Base-by-base conservation (phyloP, 2,888 invertebrate genomes). In the Brachyptera risi region DNA sequence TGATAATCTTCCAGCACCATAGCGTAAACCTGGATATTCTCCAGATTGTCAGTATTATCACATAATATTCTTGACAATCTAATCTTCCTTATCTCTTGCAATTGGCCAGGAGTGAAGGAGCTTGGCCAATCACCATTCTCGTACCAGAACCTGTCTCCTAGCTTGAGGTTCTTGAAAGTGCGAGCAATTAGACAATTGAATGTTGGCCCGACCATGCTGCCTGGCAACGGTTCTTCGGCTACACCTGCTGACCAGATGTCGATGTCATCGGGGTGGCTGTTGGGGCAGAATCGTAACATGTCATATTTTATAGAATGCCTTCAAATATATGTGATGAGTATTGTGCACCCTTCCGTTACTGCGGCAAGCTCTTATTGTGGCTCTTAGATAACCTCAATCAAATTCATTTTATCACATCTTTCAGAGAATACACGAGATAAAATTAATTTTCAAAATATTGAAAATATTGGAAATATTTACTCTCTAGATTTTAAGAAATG, bases 141-240 rank as follows among this genome's bases (percentile, higher is more conserved):
- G 67, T 78, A 80, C 78, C 79, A 81, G 68, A 78, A 80, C 49
- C 80, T 68, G 69, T 80, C 80, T 3, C 79, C 80, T 47, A 70
- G 68, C 61, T 77, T 72, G 24, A 79, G 68, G 63, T 75, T 73
- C 49, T 73, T 68, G 67, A 79, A 79, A 63, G 77, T 76, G 63
- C 72, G 71, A 13, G 75, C 84, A 23, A 94, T 77, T 1, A 64
- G 44, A 63, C 79, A 80, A 49, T 74, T 74, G 66, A 80, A 78
- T 2, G 78, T 76, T 1, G 78, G 78, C 0, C 80, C 79, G 1
- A 80, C 71, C 65, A 78, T 70, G 49, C 76, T 76, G 2, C 77
- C 79, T 1, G 72, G 71, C 2, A 75, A 66, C 1, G 77, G 74
- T 23, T 70, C 69, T 68, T 81, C 81, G 1, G 78, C 74, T 17